A percentile compares a stretch with the other conserved stretches of the same genome.
Conservation (phyloP, 2,113 vertebrate species). For the Labrus mixtus region DNA sequence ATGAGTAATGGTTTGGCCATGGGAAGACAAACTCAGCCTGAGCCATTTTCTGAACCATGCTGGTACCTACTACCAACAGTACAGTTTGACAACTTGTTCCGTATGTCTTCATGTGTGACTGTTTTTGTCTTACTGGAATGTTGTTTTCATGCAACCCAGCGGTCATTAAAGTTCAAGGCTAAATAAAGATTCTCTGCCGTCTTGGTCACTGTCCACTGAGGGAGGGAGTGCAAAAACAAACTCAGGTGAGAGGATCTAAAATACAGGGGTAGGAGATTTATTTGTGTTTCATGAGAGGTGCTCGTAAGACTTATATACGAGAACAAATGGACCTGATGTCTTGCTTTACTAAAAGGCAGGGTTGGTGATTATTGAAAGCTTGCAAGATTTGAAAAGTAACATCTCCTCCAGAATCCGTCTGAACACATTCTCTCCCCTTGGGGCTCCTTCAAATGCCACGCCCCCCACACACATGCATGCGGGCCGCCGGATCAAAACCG, state of each 20-base stretch:
- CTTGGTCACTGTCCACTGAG: constrained; percentile 21
- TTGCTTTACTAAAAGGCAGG: not conserved
- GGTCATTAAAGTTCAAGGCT: constrained; percentile 73
- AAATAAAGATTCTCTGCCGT: constrained; percentile 72
- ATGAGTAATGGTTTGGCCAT: not conserved
- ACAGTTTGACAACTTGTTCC: not conserved
- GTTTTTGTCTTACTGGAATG: constrained; percentile 39
- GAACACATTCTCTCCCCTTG: no score
- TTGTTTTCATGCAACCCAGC: constrained; percentile 18
- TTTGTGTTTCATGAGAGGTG: not conserved
- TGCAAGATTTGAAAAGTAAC: no score
- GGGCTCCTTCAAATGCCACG: no score
- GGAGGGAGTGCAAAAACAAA: not conserved
- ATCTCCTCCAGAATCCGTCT: no score
- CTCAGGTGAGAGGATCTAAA: not conserved
- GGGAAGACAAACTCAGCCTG: constrained; percentile 16
- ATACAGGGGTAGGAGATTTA: not conserved
- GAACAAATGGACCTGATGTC: not conserved
- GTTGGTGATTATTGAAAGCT: no score
- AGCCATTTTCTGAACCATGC: not conserved
- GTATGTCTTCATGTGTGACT: constrained; percentile 12
- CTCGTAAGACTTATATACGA: not conserved
- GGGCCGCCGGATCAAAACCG: no score
- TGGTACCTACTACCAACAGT: not conserved
- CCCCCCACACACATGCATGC: no score